Evolutionary conservation across 2,888 invertebrate genomes (phyloP).

Genomic region (Dromius quadrimaculatus): DNA sequence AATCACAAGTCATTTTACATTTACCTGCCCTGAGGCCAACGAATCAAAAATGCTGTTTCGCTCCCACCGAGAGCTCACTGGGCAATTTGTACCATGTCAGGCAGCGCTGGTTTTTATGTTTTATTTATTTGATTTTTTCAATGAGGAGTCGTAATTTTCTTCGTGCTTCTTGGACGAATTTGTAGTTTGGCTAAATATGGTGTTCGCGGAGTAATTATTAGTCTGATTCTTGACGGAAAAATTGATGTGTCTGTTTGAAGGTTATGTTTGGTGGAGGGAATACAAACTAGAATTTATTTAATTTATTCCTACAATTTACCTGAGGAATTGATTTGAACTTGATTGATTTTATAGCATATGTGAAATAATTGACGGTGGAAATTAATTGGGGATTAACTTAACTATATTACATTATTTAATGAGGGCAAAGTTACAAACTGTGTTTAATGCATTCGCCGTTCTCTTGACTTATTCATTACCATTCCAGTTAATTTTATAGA

Average conservation of each 20-base stretch:
- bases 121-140: slow-evolving; percentile 37
- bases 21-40: slow-evolving; percentile 60
- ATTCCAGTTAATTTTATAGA: no score
- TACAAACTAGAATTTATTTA: slow-evolving; percentile 12
- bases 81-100: slow-evolving; percentile 48
- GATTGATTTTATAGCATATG: slow-evolving; percentile 38
- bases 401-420: no score
- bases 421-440: no score
- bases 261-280: no score
- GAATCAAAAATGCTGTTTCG: slow-evolving; percentile 61
- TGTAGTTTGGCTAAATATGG: slow-evolving; percentile 46
- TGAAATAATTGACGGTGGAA: no score
- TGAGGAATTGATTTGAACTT: slow-evolving; percentile 18
- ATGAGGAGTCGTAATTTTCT: slow-evolving; percentile 24
- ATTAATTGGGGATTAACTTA: no score
- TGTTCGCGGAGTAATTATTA: slow-evolving; percentile 34
- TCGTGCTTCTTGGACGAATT: slow-evolving; percentile 27
- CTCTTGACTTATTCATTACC: no score
- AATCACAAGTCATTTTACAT: slow-evolving; percentile 25
- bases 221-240: slow-evolving; percentile 13
- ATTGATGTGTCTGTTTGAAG: slow-evolving; percentile 35
- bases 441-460: no score
- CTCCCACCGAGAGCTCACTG: slow-evolving; percentile 55
- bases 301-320: slow-evolving; percentile 34
- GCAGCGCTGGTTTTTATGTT: slow-evolving; percentile 17